Percentiles rank a stretch among this genome's conserved stretches.
These are phyloP conservation scores for Adelges cooleyi DNA, from an alignment of 1,140 invertebrate genomes.

Conservation along the genomic window DNA sequence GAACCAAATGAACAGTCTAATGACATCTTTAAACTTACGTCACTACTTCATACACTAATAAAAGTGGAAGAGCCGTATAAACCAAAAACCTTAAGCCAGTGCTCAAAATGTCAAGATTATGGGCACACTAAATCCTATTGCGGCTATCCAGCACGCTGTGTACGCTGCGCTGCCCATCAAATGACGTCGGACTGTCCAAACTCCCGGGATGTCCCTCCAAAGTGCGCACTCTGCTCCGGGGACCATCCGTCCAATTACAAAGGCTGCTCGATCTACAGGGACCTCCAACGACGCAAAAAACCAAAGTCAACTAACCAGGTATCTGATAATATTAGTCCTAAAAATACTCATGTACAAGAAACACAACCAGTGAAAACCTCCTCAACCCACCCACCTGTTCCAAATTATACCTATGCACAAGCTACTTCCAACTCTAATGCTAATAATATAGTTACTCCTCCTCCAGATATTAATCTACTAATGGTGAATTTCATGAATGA, in stretches of 20 bases:
- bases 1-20: slow-evolving; percentile 36
- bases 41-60: slow-evolving; percentile 32
- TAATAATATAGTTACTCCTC: neutral
- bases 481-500: neutral
- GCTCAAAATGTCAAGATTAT: neutral
- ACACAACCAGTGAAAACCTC: neutral
- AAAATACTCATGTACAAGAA: neutral
- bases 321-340: neutral
- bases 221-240: slow-evolving; percentile 36
- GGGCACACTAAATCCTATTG: slow-evolving; percentile 35
- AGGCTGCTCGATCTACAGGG: slow-evolving; percentile 35
- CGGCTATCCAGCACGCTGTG: slow-evolving; percentile 34
- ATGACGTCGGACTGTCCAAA: slow-evolving; percentile 37
- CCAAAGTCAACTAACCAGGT: neutral
- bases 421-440: neutral
- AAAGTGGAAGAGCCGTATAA: slow-evolving; percentile 35
- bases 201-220: slow-evolving; percentile 28
- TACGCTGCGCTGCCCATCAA: slow-evolving; percentile 38
- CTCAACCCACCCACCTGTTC: neutral
- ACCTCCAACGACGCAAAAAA: slow-evolving; percentile 1
- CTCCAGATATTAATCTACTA: neutral
- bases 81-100: slow-evolving; percentile 34
- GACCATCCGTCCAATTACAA: slow-evolving; percentile 38
- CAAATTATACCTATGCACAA: neutral
- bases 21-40: slow-evolving; percentile 35